phyloP scores from a whole-genome alignment of 2,797 vertebrate genomes.

The Sebastes glaucus region DNA sequence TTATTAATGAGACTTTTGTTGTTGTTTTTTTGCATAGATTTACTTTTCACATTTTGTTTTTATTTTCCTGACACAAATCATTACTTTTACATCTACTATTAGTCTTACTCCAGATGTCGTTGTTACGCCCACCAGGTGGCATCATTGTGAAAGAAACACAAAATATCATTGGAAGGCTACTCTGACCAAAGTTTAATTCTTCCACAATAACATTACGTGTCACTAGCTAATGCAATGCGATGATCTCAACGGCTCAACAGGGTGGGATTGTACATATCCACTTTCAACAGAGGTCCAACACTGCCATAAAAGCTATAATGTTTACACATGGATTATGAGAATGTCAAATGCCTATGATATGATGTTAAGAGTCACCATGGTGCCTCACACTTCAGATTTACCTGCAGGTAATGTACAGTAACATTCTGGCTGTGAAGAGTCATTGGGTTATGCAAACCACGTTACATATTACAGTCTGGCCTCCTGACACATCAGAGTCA shows the following conservation, averaged over 20 bases:
- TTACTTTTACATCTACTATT: background rate
- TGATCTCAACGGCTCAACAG: background rate
- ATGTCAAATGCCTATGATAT: background rate
- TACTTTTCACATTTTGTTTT: background rate
- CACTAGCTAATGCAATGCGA: background rate
- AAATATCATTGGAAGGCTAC: background rate
- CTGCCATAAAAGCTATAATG: background rate
- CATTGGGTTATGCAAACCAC: background rate
- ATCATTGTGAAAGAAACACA: constrained; percentile 19
- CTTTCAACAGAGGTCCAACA: background rate
- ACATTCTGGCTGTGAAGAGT: background rate
- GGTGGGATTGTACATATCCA: background rate
- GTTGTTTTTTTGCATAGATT: background rate
- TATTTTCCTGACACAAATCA: background rate
- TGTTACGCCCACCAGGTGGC: constrained; percentile 54
- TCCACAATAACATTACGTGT: background rate
- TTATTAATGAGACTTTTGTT: background rate
- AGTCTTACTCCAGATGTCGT: background rate
- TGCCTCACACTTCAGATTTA: background rate
- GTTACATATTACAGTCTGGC: background rate
- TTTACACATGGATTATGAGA: background rate
- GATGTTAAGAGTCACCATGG: background rate
- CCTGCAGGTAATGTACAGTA: background rate
- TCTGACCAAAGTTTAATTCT: background rate
- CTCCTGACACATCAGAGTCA: constrained; percentile 24